These are phyloP conservation scores for Zaprionus taronus DNA, from an alignment of 1,140 invertebrate genomes.

Conservation along the genomic window DNA sequence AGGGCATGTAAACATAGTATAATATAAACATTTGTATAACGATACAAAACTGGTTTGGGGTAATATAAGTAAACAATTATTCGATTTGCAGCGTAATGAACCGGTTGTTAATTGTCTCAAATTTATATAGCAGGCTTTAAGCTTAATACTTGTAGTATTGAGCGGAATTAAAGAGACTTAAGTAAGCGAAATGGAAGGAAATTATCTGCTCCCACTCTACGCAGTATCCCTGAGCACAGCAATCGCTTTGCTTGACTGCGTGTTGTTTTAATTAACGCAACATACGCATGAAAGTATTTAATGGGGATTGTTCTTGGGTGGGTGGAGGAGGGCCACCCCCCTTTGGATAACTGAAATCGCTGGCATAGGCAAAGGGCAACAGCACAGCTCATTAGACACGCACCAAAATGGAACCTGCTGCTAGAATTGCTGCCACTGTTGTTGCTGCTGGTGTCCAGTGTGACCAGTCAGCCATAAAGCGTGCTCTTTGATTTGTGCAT, in stretches of 20 bases:
- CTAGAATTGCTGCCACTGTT: background rate
- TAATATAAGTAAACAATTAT: no score
- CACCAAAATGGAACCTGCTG: slow-evolving; percentile 55
- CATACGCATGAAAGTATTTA: slow-evolving; percentile 46
- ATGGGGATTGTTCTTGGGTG: slow-evolving; percentile 18
- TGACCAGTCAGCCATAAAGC: slow-evolving; percentile 66
- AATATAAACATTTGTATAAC: no score
- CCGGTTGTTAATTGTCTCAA: no score
- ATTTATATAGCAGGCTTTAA: no score
- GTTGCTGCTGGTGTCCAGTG: slow-evolving; percentile 49
- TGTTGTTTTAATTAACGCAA: slow-evolving; percentile 69
- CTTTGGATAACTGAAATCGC: background rate
- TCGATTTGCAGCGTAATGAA: no score
- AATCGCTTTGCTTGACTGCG: background rate
- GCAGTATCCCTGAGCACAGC: slow-evolving; percentile 3
- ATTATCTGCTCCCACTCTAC: background rate
- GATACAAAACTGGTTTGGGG: no score
- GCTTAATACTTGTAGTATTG: no score
- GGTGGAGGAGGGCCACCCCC: background rate
- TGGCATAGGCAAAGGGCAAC: slow-evolving; percentile 14
- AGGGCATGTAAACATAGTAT: no score
- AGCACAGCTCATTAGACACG: slow-evolving; percentile 81
- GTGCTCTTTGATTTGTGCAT: slow-evolving; percentile 74
- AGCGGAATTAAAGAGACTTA: no score
- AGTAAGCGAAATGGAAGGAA: no score